Conservation (phyloP, 2,797 vertebrate species). For the Takifugu rubripes region DNA sequence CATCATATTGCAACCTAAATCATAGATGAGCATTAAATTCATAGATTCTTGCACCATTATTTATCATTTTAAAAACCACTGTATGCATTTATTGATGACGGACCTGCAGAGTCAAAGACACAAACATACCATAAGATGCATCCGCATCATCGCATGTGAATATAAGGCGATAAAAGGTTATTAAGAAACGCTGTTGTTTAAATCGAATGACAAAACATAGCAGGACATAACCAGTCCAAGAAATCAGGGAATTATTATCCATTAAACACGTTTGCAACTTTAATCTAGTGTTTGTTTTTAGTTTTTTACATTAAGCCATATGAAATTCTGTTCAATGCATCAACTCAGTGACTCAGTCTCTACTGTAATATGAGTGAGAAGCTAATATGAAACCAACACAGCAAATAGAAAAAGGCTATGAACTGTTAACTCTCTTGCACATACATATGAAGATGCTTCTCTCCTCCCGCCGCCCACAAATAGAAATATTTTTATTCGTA, state of each 20-base stretch:
- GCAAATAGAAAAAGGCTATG: slow-evolving; percentile 77
- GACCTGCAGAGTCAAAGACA: too few species aligned
- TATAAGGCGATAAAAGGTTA: too few species aligned
- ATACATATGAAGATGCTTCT: slow-evolving; percentile 57
- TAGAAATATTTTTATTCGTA: slow-evolving; percentile 66
- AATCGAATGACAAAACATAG: background rate
- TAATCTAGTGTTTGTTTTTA: background rate
- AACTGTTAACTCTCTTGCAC: slow-evolving; percentile 80
- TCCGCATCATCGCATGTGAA: too few species aligned
- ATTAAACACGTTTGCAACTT: background rate
- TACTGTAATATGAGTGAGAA: slow-evolving; percentile 50
- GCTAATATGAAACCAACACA: slow-evolving; percentile 60
- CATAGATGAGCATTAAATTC: too few species aligned
- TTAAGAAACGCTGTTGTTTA: background rate
- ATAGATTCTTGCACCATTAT: too few species aligned
- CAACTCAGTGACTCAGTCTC: slow-evolving; percentile 31
- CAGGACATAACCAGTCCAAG: background rate
- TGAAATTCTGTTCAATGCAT: slow-evolving; percentile 39
- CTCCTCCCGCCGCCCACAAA: slow-evolving; percentile 38
- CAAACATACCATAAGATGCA: too few species aligned
- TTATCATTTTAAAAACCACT: too few species aligned
- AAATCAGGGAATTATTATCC: too few species aligned
- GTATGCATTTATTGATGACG: too few species aligned
- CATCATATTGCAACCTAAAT: too few species aligned
- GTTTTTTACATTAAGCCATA: slow-evolving; percentile 54